Conservation (phyloP, 2,888 invertebrate species). For the Pachliopta kotzebuea region DNA sequence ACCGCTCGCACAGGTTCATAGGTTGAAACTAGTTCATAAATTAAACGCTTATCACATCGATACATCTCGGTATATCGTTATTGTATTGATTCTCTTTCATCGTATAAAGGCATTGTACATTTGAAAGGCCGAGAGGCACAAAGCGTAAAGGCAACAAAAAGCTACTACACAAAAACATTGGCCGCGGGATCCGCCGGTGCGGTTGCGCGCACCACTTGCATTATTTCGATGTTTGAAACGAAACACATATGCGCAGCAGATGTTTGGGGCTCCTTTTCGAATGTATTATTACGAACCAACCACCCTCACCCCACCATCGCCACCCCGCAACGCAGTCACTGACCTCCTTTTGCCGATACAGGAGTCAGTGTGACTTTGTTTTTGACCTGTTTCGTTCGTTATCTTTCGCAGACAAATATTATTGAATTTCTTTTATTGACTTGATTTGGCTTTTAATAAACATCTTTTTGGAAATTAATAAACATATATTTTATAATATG, state of each 20-base stretch:
- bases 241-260: conserved; percentile 76
- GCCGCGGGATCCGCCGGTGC: conserved; percentile 44
- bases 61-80: conserved; percentile 46
- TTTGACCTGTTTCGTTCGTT: conserved; percentile 60
- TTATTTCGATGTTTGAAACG: conserved; percentile 67
- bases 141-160: conserved; percentile 74
- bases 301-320: conserved; percentile 50
- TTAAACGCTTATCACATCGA: conserved; percentile 38
- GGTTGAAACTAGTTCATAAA: conserved; percentile 37
- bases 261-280: conserved; percentile 76
- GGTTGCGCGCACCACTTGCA: conserved; percentile 70
- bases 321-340: conserved; percentile 69
- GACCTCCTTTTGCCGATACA: conserved; percentile 67
- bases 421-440: conserved; percentile 14
- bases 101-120: conserved; percentile 65
- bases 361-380: conserved; percentile 54
- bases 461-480: background rate
- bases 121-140: conserved; percentile 68
- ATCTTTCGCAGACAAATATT: conserved; percentile 23
- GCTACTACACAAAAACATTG: conserved; percentile 62
- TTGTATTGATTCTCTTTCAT: conserved; percentile 67
- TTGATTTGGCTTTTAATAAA: conserved; percentile 3
- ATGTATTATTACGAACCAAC: conserved; percentile 61
- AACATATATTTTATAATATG: too few relatives aligned
- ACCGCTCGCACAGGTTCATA: conserved; percentile 32